These are phyloP conservation scores for Lanius ludovicianus DNA, from an alignment of 2,113 vertebrate genomes.

Conservation along the genomic window DNA sequence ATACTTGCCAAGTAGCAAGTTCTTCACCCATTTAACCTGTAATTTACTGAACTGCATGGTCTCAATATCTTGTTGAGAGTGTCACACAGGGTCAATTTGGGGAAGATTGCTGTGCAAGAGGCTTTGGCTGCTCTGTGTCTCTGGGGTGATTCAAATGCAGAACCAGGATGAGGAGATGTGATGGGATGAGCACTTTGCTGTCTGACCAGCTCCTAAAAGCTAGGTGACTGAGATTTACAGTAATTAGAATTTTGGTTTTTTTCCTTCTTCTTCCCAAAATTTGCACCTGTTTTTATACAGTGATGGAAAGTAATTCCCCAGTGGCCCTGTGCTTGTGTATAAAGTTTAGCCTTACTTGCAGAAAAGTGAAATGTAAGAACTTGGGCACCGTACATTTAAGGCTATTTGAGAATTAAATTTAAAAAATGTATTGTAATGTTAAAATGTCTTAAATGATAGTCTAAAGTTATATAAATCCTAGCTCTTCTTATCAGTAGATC, in stretches of 20 bases:
- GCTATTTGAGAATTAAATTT: not conserved
- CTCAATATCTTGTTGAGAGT: accelerated
- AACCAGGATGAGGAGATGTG: not conserved
- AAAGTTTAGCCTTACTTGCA: not conserved
- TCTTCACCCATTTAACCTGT: not conserved
- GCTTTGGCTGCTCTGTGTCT: not conserved
- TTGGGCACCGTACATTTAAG: not conserved
- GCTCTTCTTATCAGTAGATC: not conserved
- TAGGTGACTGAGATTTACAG: not conserved
- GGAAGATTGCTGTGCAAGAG: not conserved
- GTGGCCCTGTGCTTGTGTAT: not conserved
- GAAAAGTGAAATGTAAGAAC: not conserved
- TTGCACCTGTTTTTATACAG: not conserved
- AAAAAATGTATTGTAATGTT: not conserved
- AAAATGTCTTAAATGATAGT: not conserved
- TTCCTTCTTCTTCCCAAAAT: not conserved
- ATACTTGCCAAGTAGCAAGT: not conserved
- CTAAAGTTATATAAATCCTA: not conserved
- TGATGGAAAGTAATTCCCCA: not conserved
- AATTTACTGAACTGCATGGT: not conserved
- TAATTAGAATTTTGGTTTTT: not conserved
- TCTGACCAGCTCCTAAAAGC: not conserved
- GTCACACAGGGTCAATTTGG: not conserved
- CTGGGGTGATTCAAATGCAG: not conserved
- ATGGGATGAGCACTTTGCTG: not conserved